Conservation (phyloP, 2,113 vertebrate genomes). For the Dasyornis broadbenti region DNA sequence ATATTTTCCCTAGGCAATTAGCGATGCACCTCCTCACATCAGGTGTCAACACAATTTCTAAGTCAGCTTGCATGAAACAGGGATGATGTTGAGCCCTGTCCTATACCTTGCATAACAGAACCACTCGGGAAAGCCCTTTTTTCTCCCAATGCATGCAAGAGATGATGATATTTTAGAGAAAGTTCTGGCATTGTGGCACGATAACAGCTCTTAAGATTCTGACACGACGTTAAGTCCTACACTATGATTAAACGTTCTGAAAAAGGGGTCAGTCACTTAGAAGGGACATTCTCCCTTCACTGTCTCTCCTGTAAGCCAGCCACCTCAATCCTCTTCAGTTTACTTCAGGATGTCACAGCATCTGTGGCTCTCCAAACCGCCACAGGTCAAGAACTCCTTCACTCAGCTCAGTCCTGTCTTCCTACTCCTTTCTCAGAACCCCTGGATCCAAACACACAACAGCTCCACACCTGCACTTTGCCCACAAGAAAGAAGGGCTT, state of each 20-base stretch:
- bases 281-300: not conserved
- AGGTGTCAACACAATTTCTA: not conserved
- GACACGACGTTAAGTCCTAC: accelerated
- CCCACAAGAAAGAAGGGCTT: not conserved
- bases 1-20: not conserved
- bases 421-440: not conserved
- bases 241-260: not conserved
- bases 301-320: not conserved
- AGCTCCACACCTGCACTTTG: not conserved
- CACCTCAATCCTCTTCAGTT: not conserved
- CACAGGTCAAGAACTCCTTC: not conserved
- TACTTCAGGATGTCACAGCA: not conserved
- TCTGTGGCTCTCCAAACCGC: not conserved
- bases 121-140: not conserved
- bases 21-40: not conserved
- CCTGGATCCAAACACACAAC: not conserved
- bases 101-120: not conserved
- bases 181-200: not conserved
- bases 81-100: not conserved
- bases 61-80: not conserved
- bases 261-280: not conserved
- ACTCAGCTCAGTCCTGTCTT: not conserved
- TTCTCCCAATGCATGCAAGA: not conserved
- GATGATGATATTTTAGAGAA: not conserved
- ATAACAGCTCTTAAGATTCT: not conserved